phyloP scores from a whole-genome alignment of 2,797 vertebrate genomes.

The Poecilia picta region DNA sequence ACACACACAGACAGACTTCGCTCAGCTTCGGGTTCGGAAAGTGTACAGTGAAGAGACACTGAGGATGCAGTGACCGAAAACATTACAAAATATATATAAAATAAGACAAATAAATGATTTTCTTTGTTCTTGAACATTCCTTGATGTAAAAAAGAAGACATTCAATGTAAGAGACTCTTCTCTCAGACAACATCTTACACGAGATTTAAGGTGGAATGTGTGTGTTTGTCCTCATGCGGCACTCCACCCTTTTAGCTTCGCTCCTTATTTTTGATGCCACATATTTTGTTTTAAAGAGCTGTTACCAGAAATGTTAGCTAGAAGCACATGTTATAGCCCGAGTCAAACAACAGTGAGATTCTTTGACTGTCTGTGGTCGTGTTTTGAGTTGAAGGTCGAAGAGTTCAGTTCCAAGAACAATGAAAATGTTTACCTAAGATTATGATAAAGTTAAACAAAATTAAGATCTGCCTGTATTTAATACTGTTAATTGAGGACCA shows the following conservation, averaged over 20 bases:
- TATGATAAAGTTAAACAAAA: neutral
- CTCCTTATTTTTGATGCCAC: constrained; percentile 25
- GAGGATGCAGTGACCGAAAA: constrained; percentile 30
- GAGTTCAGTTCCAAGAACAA: constrained; percentile 50
- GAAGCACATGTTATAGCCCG: constrained; percentile 46
- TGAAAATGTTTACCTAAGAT: constrained; percentile 8
- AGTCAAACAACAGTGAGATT: constrained; percentile 35
- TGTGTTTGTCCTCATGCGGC: constrained; percentile 45
- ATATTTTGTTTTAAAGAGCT: constrained; percentile 26
- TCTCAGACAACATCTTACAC: constrained; percentile 51
- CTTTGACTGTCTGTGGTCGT: constrained; percentile 49
- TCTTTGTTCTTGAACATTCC: constrained; percentile 68
- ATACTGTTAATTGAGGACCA: constrained; percentile 34
- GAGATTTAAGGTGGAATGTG: constrained; percentile 43
- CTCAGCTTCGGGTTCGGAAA: too few species aligned
- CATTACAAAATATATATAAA: constrained; percentile 25
- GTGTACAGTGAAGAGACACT: constrained; percentile 69
- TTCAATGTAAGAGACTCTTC: constrained; percentile 60
- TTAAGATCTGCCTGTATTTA: constrained; percentile 23
- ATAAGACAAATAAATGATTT: constrained; percentile 6
- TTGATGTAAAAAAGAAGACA: constrained; percentile 67
- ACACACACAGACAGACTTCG: neutral
- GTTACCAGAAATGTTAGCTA: constrained; percentile 41
- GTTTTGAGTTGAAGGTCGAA: constrained; percentile 48
- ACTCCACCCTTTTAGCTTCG: constrained; percentile 38